A percentile compares a stretch with the other conserved stretches of the same genome.
phyloP scores from a whole-genome alignment of 1,140 invertebrate genomes.

The Trichonephila clavata region DNA sequence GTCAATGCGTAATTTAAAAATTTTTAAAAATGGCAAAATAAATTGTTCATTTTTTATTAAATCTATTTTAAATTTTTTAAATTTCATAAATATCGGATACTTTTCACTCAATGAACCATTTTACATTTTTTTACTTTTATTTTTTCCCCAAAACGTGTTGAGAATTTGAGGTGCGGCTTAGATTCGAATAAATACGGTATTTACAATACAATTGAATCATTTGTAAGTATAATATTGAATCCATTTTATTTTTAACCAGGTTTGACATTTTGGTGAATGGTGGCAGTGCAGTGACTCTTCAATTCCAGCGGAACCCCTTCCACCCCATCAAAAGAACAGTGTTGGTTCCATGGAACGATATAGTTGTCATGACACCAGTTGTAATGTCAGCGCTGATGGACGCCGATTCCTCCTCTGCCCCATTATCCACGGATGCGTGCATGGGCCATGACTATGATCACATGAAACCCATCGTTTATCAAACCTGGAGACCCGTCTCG shows the following conservation, averaged over 20 bases:
- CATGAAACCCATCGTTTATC: conserved; percentile 88
- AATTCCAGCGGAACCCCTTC: conserved; percentile 96
- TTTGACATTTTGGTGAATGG: conserved; percentile 99
- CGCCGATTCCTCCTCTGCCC: conserved; percentile 81
- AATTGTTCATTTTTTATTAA: too few species aligned
- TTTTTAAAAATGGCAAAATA: too few species aligned
- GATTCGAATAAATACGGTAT: too few species aligned
- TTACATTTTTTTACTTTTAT: too few species aligned
- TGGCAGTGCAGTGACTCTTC: conserved; percentile 95
- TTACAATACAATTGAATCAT: too few species aligned
- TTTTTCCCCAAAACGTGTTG: too few species aligned
- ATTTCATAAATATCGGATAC: too few species aligned
- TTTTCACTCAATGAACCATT: too few species aligned
- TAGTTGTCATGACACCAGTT: conserved; percentile 93
- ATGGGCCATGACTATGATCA: conserved; percentile 94
- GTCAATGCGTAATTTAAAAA: too few species aligned
- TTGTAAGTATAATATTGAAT: too few species aligned
- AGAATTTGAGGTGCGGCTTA: too few species aligned
- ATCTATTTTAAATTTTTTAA: too few species aligned
- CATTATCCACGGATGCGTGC: conserved; percentile 86
- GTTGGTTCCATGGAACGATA: conserved; percentile 98
- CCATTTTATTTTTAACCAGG: conserved; percentile 81
- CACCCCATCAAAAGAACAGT: conserved; percentile 93
- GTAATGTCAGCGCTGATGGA: conserved; percentile 89
- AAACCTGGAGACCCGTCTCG: conserved; percentile 96